Conservation (phyloP, 1,140 invertebrate species). For the Heliconius congener region DNA sequence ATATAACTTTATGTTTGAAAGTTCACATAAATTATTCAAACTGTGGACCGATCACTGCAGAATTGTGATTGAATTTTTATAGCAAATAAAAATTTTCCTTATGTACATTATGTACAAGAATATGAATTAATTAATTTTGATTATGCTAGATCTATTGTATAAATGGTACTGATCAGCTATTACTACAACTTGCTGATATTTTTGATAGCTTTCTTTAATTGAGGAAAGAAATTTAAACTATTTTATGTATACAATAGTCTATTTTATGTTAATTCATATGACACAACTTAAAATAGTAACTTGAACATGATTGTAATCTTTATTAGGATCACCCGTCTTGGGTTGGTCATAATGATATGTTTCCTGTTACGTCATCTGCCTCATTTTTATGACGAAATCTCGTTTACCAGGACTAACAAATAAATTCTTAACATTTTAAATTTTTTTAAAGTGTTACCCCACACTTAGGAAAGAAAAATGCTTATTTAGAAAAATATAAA, state of each 20-base stretch:
- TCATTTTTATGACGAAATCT: constrained; percentile 27
- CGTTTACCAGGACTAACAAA: neutral
- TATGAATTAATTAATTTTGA: neutral
- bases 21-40: neutral
- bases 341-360: constrained; percentile 16
- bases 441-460: too few relatives aligned
- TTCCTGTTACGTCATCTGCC: constrained; percentile 30
- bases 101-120: neutral
- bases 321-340: neutral
- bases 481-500: too few relatives aligned
- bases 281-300: neutral
- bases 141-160: too few relatives aligned
- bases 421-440: neutral
- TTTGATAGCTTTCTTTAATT: too few relatives aligned
- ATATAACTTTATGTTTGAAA: neutral
- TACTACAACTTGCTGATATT: too few relatives aligned
- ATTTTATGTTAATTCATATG: neutral
- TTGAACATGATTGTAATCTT: constrained; percentile 17
- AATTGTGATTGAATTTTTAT: neutral
- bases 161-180: too few relatives aligned
- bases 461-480: too few relatives aligned
- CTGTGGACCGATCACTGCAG: neutral
- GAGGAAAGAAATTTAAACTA: neutral
- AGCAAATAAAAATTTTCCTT: neutral
- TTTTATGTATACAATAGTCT: neutral